Conservation (phyloP, 2,888 invertebrate genomes). For the Sympetrum striolatum region DNA sequence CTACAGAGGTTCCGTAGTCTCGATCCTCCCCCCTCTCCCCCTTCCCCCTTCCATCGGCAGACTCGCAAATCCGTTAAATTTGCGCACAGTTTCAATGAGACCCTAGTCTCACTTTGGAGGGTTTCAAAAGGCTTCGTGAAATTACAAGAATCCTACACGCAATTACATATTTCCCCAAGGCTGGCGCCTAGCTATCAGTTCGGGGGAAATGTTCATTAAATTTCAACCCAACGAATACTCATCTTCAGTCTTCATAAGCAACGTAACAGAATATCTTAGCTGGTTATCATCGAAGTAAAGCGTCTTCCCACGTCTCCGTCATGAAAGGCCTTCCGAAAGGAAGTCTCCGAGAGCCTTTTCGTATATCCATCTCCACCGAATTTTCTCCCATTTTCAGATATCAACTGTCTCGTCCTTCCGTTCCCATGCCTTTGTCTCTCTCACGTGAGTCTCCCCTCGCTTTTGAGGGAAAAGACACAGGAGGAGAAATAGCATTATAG, state of each 20-base stretch:
- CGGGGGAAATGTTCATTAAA: too few species aligned
- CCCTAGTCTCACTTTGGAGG: too few species aligned
- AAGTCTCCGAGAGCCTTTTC: neutral
- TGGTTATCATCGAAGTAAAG: neutral
- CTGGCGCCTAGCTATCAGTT: too few species aligned
- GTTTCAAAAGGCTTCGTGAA: too few species aligned
- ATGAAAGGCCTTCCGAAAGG: neutral
- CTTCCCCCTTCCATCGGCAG: too few species aligned
- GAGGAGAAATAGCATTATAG: neutral
- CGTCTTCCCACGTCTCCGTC: neutral
- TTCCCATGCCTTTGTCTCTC: neutral
- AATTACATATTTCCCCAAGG: too few species aligned
- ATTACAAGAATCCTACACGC: too few species aligned
- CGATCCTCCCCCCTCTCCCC: too few species aligned
- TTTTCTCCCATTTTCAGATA: neutral
- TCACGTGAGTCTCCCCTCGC: neutral
- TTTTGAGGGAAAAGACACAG: neutral
- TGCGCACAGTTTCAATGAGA: too few species aligned
- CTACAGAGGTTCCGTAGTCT: too few species aligned
- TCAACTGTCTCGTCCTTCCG: neutral
- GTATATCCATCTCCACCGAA: neutral
- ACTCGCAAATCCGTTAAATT: too few species aligned
- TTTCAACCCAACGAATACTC: too few species aligned
- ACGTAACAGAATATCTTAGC: neutral
- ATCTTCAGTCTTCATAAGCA: neutral